Percentiles rank a stretch among this genome's conserved stretches.
Conservation (phyloP, 2,113 vertebrate species). For the Tyrannus savana region DNA sequence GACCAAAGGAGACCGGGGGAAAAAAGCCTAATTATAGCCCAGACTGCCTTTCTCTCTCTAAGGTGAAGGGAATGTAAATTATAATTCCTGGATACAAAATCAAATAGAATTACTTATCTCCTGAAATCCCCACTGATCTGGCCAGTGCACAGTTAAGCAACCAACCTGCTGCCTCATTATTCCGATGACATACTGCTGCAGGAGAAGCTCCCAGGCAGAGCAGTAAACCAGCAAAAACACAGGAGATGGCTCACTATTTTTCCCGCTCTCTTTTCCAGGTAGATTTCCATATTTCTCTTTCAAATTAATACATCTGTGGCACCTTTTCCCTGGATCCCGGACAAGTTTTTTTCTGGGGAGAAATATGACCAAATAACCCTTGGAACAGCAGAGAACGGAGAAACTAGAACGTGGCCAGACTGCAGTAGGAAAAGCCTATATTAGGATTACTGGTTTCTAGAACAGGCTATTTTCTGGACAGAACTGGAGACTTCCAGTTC, state of each 20-base stretch:
- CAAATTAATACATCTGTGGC: neutral
- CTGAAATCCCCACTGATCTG: conserved; percentile 59
- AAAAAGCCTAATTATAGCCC: neutral
- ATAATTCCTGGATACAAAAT: conserved; percentile 41
- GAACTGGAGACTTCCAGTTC: neutral
- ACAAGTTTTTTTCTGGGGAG: neutral
- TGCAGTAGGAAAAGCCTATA: neutral
- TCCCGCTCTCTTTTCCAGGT: neutral
- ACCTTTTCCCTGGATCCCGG: neutral
- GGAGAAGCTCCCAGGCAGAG: neutral
- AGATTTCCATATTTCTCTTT: neutral
- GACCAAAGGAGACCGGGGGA: neutral
- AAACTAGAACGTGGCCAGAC: neutral
- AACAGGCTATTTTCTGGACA: neutral
- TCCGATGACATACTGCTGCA: neutral
- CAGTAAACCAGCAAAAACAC: neutral
- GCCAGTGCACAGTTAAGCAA: conserved; percentile 2
- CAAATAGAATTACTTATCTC: conserved; percentile 60
- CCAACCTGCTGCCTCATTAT: conserved; percentile 38
- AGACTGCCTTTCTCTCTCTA: neutral
- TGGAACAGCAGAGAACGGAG: neutral
- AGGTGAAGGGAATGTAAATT: conserved; percentile 11
- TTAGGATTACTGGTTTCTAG: neutral
- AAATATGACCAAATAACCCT: neutral
- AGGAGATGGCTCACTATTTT: neutral